Base-by-base conservation (phyloP, 2,113 vertebrate species). In the Balaeniceps rex region DNA sequence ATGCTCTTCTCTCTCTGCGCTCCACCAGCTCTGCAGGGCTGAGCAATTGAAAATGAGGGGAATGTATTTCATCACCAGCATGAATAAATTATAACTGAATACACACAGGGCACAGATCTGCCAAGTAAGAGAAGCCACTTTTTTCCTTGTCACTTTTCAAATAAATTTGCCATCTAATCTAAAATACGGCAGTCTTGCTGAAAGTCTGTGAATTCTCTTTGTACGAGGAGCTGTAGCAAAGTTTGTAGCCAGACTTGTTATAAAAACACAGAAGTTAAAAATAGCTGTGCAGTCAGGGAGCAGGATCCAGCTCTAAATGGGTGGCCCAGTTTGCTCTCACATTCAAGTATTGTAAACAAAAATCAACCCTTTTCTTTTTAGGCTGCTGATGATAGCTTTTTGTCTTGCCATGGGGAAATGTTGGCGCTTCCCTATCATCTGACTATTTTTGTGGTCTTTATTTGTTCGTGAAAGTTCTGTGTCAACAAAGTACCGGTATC, bases 281-380 rank as follows among this genome's bases (percentile, higher is more conserved):
- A 95, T 95, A 96, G 71, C 63, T 85, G 34, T 3, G 5, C 66
- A 94, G 57, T 58, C 72, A 85, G 38, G 72, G 69, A 89, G 88
- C 44, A 23, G 81, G 65, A 95, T 93, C 71, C 87, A 91, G 63
- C 78, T 91, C 84, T 64, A 91, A 97, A 96, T 83, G 89, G 71
- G 87, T 95, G 97, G 91, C 95, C 95, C 95, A 90, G 75, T 97
- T 97, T 95, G 89, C 84, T 94, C 81, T 80, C 82, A 29, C 54
- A 76, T 68, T 87, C 58, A 31, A 66, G n/a, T 38, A 52, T 28
- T 2, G 2, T 94, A 93, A 95, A 91, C 88, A 95, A 76, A 93
- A 95, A 60, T 38, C 78, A 92, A 47, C n/a, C 16, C 49, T 89
- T 91, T 79, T 91, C 65, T 58, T 83, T 89, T 85, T 46, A 61